These are phyloP conservation scores for Cryptomyrus ogoouensis DNA, from an alignment of 2,113 vertebrate species.

Conservation along the genomic window DNA sequence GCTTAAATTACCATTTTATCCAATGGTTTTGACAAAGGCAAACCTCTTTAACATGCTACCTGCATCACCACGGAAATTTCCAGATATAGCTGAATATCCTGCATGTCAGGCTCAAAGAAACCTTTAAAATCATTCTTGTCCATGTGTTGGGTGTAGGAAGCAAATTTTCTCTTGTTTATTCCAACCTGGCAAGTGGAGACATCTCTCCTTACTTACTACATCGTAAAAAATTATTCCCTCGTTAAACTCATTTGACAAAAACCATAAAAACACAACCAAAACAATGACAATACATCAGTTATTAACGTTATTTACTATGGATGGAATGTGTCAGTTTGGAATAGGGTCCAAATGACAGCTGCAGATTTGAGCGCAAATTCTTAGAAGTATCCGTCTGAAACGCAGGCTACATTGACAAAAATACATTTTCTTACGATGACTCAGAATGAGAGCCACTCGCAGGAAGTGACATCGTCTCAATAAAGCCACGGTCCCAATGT, in stretches of 20 bases:
- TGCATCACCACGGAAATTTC: background rate
- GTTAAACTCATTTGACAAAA: background rate
- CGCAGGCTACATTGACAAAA: background rate
- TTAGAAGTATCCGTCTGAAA: background rate
- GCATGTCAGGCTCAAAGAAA: background rate
- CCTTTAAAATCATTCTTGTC: background rate
- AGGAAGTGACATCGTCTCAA: background rate
- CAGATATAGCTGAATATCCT: background rate
- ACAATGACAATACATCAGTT: background rate
- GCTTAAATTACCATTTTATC: background rate
- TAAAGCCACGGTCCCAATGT: background rate
- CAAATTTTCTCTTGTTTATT: background rate
- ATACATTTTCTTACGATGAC: slow-evolving; percentile 1
- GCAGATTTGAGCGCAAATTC: background rate
- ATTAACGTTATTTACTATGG: background rate
- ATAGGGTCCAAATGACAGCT: background rate
- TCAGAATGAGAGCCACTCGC: background rate
- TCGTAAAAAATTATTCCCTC: slow-evolving; percentile 4
- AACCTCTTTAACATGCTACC: background rate
- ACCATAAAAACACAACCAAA: background rate
- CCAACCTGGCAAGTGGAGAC: background rate
- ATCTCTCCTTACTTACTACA: background rate
- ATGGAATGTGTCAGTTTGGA: slow-evolving; percentile 9
- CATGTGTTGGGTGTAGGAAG: background rate
- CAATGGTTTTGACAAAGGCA: background rate